Percentiles rank a stretch among this genome's conserved stretches.
Conservation (phyloP, 2,113 vertebrate species). For the Anhinga anhinga region DNA sequence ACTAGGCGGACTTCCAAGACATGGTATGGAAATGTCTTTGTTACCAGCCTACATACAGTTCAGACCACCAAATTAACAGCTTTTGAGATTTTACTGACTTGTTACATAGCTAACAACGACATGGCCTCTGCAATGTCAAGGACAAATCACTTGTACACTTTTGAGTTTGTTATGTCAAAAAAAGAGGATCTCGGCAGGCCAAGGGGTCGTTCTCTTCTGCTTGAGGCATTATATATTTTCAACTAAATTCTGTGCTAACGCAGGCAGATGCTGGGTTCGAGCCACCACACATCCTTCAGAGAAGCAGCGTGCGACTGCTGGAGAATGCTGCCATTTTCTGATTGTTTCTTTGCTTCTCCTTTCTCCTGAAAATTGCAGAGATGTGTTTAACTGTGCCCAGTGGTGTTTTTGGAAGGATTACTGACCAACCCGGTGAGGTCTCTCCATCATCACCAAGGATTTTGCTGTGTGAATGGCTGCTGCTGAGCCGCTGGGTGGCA, state of each 20-base stretch:
- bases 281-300: neutral
- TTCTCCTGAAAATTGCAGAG: neutral
- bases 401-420: neutral
- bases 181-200: neutral
- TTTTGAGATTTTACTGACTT: neutral
- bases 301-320: neutral
- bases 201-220: neutral
- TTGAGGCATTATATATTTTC: neutral
- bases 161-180: neutral
- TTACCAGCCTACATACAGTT: neutral
- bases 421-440: accelerated
- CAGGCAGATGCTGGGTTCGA: neutral
- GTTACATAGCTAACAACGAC: neutral
- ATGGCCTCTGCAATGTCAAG: neutral
- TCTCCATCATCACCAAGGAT: neutral
- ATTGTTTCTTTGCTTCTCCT: neutral
- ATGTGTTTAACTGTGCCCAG: neutral
- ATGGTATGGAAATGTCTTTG: neutral
- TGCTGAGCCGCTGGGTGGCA: conserved; percentile 38
- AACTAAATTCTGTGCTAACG: neutral
- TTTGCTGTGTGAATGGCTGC: neutral
- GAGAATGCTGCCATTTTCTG: neutral
- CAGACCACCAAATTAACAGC: neutral
- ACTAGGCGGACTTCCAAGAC: neutral
- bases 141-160: accelerated